These are phyloP conservation scores for Thinocorus orbignyianus DNA, from an alignment of 2,113 vertebrate species.

Conservation along the genomic window DNA sequence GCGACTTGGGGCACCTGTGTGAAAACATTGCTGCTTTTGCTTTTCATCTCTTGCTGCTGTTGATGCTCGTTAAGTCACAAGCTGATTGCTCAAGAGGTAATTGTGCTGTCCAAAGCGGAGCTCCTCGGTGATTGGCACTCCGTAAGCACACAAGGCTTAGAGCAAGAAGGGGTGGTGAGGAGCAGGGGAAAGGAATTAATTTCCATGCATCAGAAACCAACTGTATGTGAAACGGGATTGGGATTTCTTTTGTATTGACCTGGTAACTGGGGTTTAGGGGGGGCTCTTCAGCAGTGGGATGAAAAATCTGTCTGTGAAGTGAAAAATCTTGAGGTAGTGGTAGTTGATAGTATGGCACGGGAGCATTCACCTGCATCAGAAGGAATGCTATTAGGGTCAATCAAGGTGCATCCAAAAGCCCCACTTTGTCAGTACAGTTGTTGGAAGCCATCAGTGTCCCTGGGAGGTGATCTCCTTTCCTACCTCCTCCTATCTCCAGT, in stretches of 20 bases:
- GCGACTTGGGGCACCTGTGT: constrained; percentile 2
- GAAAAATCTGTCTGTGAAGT: neutral
- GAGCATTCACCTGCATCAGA: neutral
- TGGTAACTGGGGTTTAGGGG: neutral
- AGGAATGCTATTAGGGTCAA: neutral
- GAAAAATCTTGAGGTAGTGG: neutral
- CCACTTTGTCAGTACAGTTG: neutral
- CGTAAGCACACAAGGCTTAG: neutral
- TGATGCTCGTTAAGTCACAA: neutral
- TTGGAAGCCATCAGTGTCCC: neutral
- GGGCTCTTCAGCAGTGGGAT: neutral
- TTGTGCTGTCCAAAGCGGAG: neutral
- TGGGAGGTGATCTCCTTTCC: neutral
- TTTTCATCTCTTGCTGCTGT: neutral
- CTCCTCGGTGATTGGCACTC: neutral
- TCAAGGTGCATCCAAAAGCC: neutral
- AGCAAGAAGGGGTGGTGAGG: neutral
- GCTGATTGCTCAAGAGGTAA: neutral
- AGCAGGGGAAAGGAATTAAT: neutral
- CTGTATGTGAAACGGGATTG: neutral
- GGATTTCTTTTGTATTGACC: neutral
- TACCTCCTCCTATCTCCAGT: neutral
- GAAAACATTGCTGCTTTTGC: constrained; percentile 5
- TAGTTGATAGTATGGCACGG: neutral
- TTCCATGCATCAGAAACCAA: neutral